Evolutionary conservation across 1,140 invertebrate species (phyloP).

Genomic region (Phocides pigmalion): DNA sequence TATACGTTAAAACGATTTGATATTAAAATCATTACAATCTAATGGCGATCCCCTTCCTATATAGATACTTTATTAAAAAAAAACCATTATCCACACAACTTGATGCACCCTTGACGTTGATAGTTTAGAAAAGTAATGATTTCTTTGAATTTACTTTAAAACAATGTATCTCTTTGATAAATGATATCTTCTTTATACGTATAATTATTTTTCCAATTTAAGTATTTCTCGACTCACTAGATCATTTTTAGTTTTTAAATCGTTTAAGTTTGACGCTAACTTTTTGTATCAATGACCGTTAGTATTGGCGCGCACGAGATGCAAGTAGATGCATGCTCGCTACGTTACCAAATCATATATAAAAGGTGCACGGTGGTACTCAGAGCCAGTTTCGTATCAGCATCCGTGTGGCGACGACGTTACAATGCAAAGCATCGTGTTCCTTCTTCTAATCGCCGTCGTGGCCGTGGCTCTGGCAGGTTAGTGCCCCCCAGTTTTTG

Average conservation of each 20-base stretch:
- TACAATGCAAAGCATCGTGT: constrained; percentile 59
- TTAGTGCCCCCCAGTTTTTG: constrained; percentile 76
- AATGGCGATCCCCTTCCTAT: too few relatives aligned
- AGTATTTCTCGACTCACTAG: too few relatives aligned
- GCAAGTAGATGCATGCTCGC: constrained; percentile 47
- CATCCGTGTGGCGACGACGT: constrained; percentile 52
- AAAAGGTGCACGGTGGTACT: constrained; percentile 50
- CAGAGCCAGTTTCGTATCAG: constrained; percentile 61
- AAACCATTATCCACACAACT: too few relatives aligned
- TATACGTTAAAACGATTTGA: too few relatives aligned
- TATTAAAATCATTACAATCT: too few relatives aligned
- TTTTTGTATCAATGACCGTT: constrained; percentile 64
- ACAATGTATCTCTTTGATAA: too few relatives aligned
- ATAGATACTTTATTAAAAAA: too few relatives aligned
- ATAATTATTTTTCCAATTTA: too few relatives aligned
- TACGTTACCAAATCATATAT: constrained; percentile 54
- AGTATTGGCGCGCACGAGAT: constrained; percentile 50
- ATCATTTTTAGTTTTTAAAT: constrained; percentile 12
- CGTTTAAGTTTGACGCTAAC: constrained; percentile 37
- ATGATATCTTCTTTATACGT: too few relatives aligned
- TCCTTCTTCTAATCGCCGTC: constrained; percentile 60
- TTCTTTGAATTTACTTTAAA: too few relatives aligned
- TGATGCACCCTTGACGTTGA: too few relatives aligned
- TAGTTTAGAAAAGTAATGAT: too few relatives aligned
- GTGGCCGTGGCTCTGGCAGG: constrained; percentile 70